These are phyloP conservation scores for Hydropsyche betteni DNA, from an alignment of 2,888 invertebrate species.

Conservation along the genomic window DNA sequence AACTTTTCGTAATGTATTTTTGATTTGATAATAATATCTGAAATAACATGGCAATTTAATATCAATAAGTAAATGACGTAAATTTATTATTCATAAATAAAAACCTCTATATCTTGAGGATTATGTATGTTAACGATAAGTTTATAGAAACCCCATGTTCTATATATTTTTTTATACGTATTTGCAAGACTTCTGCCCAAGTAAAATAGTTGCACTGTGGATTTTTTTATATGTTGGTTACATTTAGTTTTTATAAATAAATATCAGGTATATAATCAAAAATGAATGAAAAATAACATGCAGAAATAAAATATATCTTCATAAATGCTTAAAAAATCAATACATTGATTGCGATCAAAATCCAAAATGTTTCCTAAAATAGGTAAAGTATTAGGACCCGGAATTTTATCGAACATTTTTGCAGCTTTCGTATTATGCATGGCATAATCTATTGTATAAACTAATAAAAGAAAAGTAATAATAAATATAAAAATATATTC, in stretches of 20 bases:
- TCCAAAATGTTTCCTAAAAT: constrained; percentile 50
- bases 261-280: no score
- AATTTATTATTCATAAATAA: no score
- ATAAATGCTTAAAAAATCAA: not conserved
- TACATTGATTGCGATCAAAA: constrained; percentile 47
- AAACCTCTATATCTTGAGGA: constrained; percentile 41
- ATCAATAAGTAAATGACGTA: no score
- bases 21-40: constrained; percentile 42
- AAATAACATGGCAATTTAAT: not conserved
- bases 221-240: not conserved
- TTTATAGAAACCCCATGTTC: constrained; percentile 19
- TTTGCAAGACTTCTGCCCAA: constrained; percentile 33
- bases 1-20: constrained; percentile 44
- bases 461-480: no score
- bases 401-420: constrained; percentile 50
- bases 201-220: constrained; percentile 49
- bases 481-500: no score
- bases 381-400: constrained; percentile 48
- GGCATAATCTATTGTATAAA: constrained; percentile 7
- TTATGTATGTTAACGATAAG: constrained; percentile 33
- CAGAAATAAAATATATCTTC: not conserved
- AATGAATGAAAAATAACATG: no score
- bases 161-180: constrained; percentile 47
- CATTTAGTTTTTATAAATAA: no score
- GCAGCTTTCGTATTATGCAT: constrained; percentile 33